These are phyloP conservation scores for Clarias fuscus DNA, from an alignment of 2,797 vertebrate genomes.

Conservation along the genomic window DNA sequence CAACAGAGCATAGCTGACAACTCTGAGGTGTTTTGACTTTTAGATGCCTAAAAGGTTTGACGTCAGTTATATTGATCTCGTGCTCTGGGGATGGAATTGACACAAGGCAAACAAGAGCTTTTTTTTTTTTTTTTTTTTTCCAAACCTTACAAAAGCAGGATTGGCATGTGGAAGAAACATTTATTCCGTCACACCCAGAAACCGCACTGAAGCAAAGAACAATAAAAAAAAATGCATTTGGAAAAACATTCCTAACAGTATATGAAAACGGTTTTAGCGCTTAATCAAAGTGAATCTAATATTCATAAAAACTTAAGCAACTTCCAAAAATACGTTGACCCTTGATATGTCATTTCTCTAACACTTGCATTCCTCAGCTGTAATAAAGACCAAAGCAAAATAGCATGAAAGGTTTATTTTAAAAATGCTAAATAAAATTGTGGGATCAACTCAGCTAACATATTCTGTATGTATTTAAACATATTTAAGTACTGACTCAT, in stretches of 20 bases:
- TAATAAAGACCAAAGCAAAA: background rate
- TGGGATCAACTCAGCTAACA: background rate
- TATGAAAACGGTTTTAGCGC: background rate
- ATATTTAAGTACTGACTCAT: background rate
- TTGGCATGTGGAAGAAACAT: background rate
- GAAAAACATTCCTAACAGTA: background rate
- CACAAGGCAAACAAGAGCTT: background rate
- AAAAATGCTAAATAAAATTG: background rate
- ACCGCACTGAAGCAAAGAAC: background rate
- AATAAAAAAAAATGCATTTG: background rate
- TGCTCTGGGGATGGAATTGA: background rate
- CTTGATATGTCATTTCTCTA: background rate
- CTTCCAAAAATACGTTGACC: background rate
- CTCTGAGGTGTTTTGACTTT: background rate
- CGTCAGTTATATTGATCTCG: background rate
- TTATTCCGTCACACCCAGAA: background rate
- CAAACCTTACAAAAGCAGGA: background rate
- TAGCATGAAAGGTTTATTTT: background rate
- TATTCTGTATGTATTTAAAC: background rate
- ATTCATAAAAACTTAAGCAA: background rate
- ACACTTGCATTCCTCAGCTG: background rate
- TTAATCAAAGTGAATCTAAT: background rate
- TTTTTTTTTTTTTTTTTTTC: background rate
- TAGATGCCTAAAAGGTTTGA: background rate
- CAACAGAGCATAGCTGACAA: background rate